Conservation (phyloP, 2,888 invertebrate species). For the Eumerus sabulonum region DNA sequence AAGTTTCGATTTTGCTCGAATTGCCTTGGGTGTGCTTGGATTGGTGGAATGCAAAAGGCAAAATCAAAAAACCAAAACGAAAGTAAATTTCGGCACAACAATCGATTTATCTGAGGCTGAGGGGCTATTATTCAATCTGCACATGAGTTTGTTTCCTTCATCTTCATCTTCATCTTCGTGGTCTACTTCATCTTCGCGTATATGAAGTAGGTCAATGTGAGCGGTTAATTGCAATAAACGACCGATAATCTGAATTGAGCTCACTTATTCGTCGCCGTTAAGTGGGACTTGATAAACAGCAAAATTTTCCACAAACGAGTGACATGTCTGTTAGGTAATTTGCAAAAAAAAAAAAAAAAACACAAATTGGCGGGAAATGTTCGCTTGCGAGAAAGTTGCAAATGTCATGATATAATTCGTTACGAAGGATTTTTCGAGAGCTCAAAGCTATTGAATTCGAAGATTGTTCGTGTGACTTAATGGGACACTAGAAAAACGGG, state of each 20-base stretch:
- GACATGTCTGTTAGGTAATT: background rate
- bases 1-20: conserved; percentile 2
- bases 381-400: no score
- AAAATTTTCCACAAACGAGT: background rate
- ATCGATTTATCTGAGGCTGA: conserved; percentile 9
- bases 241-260: conserved; percentile 21
- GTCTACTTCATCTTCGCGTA: background rate
- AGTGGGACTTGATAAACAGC: conserved; percentile 1
- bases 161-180: conserved; percentile 12
- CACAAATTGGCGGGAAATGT: no score
- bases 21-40: conserved; percentile 26
- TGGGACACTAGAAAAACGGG: no score
- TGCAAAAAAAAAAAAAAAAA: no score
- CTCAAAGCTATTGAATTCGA: no score
- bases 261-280: conserved; percentile 18
- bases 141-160: conserved; percentile 2
- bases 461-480: no score
- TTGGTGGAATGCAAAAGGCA: background rate
- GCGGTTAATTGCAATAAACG: conserved; percentile 11
- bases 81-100: conserved; percentile 31
- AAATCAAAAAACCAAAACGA: conserved; percentile 31
- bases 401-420: no score
- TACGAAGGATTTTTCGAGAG: no score
- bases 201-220: conserved; percentile 38
- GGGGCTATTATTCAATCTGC: conserved; percentile 1